phyloP scores from a whole-genome alignment of 1,140 invertebrate species.

The Drosophila elegans region DNA sequence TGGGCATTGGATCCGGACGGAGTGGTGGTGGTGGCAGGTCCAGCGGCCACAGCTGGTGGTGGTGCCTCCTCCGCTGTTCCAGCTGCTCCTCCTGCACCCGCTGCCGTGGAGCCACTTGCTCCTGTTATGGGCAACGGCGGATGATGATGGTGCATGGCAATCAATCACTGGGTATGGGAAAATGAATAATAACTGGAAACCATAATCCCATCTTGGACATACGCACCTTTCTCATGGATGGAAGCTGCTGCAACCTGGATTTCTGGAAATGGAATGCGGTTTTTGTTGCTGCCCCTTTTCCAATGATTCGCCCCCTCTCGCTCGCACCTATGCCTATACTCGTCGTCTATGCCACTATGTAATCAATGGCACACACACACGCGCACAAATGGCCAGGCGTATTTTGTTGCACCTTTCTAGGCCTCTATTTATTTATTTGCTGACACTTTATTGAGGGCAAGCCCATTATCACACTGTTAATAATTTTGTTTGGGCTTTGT shows the following conservation, averaged over 20 bases:
- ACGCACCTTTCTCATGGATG: slow-evolving; percentile 75
- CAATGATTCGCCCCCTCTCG: slow-evolving; percentile 34
- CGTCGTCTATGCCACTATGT: slow-evolving; percentile 40
- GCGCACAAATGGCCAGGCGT: slow-evolving; percentile 50
- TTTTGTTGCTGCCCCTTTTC: slow-evolving; percentile 60
- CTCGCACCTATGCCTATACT: slow-evolving; percentile 24
- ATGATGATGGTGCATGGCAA: slow-evolving; percentile 74
- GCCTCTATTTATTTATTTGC: background rate
- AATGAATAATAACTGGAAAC: slow-evolving; percentile 8
- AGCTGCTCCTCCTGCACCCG: slow-evolving; percentile 1
- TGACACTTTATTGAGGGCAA: background rate
- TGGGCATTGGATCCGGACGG: slow-evolving; percentile 22
- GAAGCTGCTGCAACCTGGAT: slow-evolving; percentile 25
- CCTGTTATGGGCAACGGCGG: slow-evolving; percentile 71
- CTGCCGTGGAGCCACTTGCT: slow-evolving; percentile 6
- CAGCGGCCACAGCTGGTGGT: slow-evolving; percentile 7
- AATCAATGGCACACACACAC: slow-evolving; percentile 47
- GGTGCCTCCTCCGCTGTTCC: slow-evolving; percentile 16
- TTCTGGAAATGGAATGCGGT: slow-evolving; percentile 76
- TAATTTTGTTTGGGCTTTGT: background rate
- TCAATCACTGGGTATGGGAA: slow-evolving; percentile 44
- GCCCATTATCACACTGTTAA: slow-evolving; percentile 15
- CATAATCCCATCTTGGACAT: slow-evolving; percentile 24
- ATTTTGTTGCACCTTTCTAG: slow-evolving; percentile 37
- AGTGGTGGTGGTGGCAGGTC: slow-evolving; percentile 22